Evolutionary conservation across 2,113 vertebrate genomes (phyloP).

Genomic region (Nothocercus julius): DNA sequence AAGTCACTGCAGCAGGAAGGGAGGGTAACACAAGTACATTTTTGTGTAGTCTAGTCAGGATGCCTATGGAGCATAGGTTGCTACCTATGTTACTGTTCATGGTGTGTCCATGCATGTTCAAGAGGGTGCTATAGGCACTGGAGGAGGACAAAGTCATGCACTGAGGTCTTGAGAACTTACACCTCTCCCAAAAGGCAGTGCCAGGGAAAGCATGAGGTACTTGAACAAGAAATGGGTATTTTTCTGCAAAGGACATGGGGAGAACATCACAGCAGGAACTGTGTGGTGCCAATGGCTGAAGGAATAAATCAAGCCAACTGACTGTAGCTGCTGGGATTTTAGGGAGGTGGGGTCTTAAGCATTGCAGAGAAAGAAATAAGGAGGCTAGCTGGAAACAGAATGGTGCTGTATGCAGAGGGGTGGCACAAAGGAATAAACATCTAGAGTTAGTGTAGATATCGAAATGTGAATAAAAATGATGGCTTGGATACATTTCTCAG

Average conservation of each 20-base stretch:
- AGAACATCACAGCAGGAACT: neutral
- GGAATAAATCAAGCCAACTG: neutral
- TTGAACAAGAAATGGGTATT: neutral
- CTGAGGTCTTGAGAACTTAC: neutral
- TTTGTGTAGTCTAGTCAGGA: neutral
- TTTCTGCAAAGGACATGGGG: neutral
- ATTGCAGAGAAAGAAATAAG: neutral
- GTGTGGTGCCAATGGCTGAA: fast-evolving
- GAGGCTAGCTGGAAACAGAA: neutral
- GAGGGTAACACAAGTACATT: fast-evolving
- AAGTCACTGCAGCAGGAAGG: neutral
- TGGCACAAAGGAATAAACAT: neutral
- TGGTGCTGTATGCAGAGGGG: neutral
- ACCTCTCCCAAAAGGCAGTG: neutral
- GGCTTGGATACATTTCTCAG: neutral
- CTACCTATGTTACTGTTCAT: neutral
- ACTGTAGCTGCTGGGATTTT: neutral
- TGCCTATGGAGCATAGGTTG: fast-evolving
- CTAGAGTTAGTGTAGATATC: neutral
- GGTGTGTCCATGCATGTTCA: fast-evolving
- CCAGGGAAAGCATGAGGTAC: neutral
- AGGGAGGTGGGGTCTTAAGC: neutral
- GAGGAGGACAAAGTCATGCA: fast-evolving
- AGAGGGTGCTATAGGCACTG: fast-evolving
- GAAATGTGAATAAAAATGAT: neutral